These are phyloP conservation scores for Catocala fraxini DNA, from an alignment of 2,888 invertebrate genomes.

Conservation along the genomic window DNA sequence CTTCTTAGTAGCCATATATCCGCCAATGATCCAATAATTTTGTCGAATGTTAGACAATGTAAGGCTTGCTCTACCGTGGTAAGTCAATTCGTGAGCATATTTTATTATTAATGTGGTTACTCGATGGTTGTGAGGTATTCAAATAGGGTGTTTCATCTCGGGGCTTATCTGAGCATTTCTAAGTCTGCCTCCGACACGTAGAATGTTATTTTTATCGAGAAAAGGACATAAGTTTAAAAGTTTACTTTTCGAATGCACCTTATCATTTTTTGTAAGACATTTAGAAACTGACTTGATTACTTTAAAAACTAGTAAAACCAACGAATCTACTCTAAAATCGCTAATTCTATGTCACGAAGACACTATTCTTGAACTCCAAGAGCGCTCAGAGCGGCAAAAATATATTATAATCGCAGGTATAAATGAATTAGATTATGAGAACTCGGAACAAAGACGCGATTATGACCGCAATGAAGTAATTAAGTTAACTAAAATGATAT, in stretches of 20 bases:
- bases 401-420: no score
- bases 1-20: slow-evolving; percentile 6
- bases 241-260: neutral
- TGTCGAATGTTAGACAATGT: neutral
- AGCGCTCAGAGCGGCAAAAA: no score
- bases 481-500: neutral
- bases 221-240: neutral
- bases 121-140: neutral
- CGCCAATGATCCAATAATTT: slow-evolving; percentile 4
- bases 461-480: neutral
- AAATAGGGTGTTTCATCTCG: neutral
- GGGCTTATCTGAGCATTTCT: neutral
- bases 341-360: no score
- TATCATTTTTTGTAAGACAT: no score
- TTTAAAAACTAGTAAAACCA: no score
- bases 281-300: no score
- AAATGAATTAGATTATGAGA: neutral
- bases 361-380: no score
- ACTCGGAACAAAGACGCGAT: neutral
- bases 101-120: slow-evolving; percentile 7
- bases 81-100: neutral
- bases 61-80: neutral
- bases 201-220: neutral
- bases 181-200: neutral
- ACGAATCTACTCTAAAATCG: no score